These are phyloP conservation scores for Scylla paramamosain DNA, from an alignment of 1,140 invertebrate genomes.

Conservation along the genomic window DNA sequence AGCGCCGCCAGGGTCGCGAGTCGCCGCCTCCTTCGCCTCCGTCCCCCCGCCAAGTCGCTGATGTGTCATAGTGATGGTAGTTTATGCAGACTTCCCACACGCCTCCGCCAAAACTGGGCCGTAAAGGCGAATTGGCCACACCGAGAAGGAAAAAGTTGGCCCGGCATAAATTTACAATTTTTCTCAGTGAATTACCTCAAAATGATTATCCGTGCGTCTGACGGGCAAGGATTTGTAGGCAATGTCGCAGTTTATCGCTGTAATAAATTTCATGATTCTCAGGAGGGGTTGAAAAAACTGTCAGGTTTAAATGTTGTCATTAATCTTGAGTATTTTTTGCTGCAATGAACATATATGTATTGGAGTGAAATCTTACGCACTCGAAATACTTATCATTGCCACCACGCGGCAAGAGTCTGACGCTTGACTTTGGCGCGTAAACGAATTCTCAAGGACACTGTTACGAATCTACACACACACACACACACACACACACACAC, in stretches of 20 bases:
- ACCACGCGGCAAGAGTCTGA: no score
- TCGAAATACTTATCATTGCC: no score
- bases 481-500: background rate
- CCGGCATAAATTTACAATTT: background rate
- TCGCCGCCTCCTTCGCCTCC: background rate
- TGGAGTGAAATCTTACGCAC: background rate
- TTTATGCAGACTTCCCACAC: background rate
- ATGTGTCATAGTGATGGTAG: background rate
- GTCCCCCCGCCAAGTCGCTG: background rate
- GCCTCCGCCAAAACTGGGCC: background rate
- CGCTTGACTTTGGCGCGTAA: no score
- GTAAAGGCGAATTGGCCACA: slow-evolving; percentile 20
- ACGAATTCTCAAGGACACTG: no score
- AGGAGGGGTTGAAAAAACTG: background rate
- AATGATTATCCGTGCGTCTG: slow-evolving; percentile 7
- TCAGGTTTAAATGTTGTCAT: background rate
- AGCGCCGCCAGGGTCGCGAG: background rate
- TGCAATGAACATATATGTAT: background rate
- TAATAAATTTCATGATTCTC: slow-evolving; percentile 7
- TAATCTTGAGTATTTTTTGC: background rate
- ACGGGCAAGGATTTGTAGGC: slow-evolving; percentile 9
- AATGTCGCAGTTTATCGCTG: background rate
- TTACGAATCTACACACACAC: background rate
- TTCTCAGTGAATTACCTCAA: background rate
- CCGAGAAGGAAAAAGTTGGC: background rate